These are phyloP conservation scores for Sinelater perroti DNA, from an alignment of 2,888 invertebrate genomes.

Conservation along the genomic window DNA sequence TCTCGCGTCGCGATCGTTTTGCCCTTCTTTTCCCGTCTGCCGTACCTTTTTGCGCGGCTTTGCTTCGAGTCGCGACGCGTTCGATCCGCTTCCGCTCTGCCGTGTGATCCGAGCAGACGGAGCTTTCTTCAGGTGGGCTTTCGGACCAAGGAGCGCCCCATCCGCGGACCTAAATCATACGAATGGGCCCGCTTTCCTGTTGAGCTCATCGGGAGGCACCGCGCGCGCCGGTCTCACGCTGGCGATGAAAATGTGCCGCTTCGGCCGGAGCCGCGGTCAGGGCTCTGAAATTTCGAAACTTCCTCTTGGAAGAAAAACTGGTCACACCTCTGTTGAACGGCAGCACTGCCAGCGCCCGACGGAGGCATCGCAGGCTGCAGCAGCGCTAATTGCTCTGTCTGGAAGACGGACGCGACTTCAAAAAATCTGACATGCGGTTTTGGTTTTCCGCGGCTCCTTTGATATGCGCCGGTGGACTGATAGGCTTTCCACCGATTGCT, in stretches of 20 bases:
- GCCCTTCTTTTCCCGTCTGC: too few species aligned
- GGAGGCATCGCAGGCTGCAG: constrained; percentile 17
- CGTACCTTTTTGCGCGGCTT: too few species aligned
- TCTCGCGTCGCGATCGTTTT: background rate
- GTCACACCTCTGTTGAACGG: background rate
- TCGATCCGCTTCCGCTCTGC: too few species aligned
- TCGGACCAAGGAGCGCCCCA: too few species aligned
- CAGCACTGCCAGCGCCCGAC: too few species aligned
- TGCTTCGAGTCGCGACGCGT: too few species aligned
- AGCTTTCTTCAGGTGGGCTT: too few species aligned
- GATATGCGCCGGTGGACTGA: constrained; percentile 15
- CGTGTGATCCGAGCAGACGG: too few species aligned
- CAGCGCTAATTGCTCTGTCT: constrained; percentile 28
- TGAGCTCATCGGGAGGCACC: constrained; percentile 23
- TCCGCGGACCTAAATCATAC: too few species aligned
- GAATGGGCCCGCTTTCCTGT: constrained; percentile 26
- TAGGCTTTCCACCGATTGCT: constrained; percentile 11
- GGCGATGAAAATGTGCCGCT: constrained; percentile 15
- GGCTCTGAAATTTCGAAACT: too few species aligned
- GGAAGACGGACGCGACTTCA: constrained; percentile 14
- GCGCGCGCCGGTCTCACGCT: constrained; percentile 22
- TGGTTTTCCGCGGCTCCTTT: constrained; percentile 30
- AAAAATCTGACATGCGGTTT: constrained; percentile 29
- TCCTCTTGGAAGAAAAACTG: background rate
- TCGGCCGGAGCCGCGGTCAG: too few species aligned